phyloP scores from a whole-genome alignment of 2,888 invertebrate species.

The Drosophila greeni region DNA sequence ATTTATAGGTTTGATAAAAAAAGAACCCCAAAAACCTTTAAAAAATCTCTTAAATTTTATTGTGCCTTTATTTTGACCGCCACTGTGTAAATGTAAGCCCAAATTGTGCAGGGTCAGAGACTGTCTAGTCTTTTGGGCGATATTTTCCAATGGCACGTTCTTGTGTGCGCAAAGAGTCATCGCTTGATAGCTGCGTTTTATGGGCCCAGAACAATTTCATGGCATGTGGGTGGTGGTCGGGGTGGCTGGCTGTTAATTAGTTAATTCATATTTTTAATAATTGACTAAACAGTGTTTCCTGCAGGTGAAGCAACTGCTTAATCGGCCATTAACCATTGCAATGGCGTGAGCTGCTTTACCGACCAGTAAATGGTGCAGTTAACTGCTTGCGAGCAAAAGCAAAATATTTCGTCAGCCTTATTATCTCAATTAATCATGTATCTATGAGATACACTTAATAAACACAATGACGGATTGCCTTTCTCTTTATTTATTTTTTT shows the following conservation, averaged over 20 bases:
- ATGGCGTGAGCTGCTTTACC: background rate
- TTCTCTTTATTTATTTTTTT: background rate
- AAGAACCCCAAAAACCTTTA: too few relatives aligned
- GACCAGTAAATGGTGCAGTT: background rate
- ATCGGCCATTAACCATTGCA: background rate
- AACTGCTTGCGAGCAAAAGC: conserved; percentile 1
- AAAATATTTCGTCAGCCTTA: background rate
- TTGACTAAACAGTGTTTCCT: background rate
- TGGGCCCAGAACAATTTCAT: conserved; percentile 1
- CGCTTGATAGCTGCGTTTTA: conserved; percentile 17
- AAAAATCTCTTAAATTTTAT: background rate
- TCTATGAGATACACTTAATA: background rate
- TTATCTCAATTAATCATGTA: background rate
- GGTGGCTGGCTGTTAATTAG: background rate
- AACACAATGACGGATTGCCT: background rate
- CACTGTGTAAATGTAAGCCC: conserved; percentile 2
- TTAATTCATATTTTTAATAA: background rate
- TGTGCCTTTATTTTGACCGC: background rate
- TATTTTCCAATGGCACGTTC: conserved; percentile 6
- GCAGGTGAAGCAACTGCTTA: background rate
- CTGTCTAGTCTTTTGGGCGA: conserved; percentile 5
- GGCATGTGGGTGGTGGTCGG: background rate
- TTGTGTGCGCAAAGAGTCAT: conserved; percentile 13
- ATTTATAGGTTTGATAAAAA: too few relatives aligned
- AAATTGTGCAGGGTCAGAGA: conserved; percentile 11